Evolutionary conservation across 2,888 invertebrate genomes (phyloP).

Genomic region (Ichneumoninae sp.): DNA sequence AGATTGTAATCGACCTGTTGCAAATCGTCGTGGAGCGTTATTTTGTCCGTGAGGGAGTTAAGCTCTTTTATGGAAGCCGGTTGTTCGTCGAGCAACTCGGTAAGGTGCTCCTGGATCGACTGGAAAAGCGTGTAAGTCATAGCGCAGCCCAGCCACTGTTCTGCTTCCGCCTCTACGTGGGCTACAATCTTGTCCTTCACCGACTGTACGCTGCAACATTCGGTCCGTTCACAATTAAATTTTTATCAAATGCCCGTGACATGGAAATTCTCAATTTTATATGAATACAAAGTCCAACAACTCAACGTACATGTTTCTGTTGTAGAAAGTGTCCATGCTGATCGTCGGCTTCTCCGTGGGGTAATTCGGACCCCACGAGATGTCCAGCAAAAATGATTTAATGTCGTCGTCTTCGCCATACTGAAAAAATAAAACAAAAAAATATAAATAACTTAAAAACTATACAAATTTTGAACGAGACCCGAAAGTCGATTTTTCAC

Average conservation of each 20-base stretch:
- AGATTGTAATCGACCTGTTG: conserved; percentile 78
- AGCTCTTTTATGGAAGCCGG: conserved; percentile 86
- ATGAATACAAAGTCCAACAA: conserved; percentile 17
- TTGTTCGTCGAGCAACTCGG: conserved; percentile 90
- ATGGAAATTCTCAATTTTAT: conserved; percentile 17
- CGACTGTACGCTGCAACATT: conserved; percentile 86
- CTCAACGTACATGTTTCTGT: conserved; percentile 93
- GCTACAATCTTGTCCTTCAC: conserved; percentile 90
- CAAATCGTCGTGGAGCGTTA: conserved; percentile 85
- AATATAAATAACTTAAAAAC: background rate
- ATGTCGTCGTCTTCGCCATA: conserved; percentile 91
- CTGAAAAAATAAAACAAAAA: conserved; percentile 85
- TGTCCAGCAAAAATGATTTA: conserved; percentile 94
- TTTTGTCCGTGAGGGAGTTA: conserved; percentile 85
- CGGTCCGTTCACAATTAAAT: conserved; percentile 1
- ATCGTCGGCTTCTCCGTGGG: conserved; percentile 93
- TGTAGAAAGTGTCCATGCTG: conserved; percentile 96
- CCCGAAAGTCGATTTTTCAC: too few species aligned
- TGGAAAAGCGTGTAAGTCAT: conserved; percentile 98
- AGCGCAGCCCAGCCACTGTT: conserved; percentile 94
- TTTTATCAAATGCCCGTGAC: conserved; percentile 21
- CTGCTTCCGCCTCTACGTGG: conserved; percentile 89
- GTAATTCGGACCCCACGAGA: conserved; percentile 94
- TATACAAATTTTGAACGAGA: too few species aligned
- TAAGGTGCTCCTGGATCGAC: conserved; percentile 92